These are phyloP conservation scores for Tetraodon nigroviridis DNA, from an alignment of 2,113 vertebrate species.

Conservation along the genomic window DNA sequence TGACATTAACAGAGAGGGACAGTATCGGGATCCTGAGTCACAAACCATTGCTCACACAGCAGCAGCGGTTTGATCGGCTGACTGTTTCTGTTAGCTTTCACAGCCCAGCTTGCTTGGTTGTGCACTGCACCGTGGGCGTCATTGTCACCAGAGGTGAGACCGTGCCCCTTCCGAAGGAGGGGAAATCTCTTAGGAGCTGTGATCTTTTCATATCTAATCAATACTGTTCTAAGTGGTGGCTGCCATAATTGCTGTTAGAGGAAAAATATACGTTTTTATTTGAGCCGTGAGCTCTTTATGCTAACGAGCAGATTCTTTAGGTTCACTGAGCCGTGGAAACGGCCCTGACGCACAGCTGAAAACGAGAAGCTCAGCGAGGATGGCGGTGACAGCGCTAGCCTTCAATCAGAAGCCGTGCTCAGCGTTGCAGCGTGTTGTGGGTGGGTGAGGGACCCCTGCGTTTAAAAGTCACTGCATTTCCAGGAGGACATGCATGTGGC, in stretches of 20 bases:
- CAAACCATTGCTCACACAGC: slow-evolving; percentile 43
- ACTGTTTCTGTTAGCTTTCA: slow-evolving; percentile 35
- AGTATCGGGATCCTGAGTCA: slow-evolving; percentile 9
- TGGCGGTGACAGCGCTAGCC: not conserved
- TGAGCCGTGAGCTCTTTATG: not conserved
- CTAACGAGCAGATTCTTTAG: not conserved
- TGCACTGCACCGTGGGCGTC: slow-evolving; percentile 54
- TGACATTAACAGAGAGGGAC: not conserved
- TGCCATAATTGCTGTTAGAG: no score
- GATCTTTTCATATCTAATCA: not conserved
- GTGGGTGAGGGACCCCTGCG: not conserved
- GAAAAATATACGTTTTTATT: no score
- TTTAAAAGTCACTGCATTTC: not conserved
- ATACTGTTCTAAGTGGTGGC: not conserved
- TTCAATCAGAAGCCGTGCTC: not conserved
- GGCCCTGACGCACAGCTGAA: not conserved
- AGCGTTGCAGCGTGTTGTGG: not conserved
- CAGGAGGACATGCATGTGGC: not conserved
- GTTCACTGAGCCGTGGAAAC: not conserved
- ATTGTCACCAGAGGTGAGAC: slow-evolving; percentile 27
- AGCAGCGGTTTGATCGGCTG: slow-evolving; percentile 20
- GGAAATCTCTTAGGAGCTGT: not conserved
- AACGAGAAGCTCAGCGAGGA: not conserved
- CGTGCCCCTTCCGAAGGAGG: not conserved
- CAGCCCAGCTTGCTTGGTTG: slow-evolving; percentile 53